Evolutionary conservation across 2,888 invertebrate genomes (phyloP).

Genomic region (Hyalella azteca): DNA sequence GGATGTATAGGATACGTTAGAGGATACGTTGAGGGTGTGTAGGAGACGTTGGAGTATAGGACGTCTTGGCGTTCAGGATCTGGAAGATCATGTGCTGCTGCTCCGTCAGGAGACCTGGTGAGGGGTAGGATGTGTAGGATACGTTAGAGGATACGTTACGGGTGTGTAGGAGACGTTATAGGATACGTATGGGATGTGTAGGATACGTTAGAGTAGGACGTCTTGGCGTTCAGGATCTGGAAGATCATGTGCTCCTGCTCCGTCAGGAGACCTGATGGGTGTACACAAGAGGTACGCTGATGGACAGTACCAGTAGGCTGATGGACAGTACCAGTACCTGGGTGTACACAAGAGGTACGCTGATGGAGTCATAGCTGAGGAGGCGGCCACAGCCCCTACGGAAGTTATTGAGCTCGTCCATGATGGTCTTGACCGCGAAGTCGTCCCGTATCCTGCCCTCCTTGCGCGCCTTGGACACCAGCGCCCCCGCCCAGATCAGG

Average conservation of each 20-base stretch:
- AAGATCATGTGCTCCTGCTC: conserved; percentile 90
- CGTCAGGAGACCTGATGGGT: too few species aligned
- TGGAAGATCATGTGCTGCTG: conserved; percentile 90
- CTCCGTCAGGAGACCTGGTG: conserved; percentile 82
- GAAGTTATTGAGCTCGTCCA: conserved; percentile 88
- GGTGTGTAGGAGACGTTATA: too few species aligned
- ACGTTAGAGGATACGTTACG: not conserved
- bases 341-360: conserved; percentile 43
- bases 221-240: conserved; percentile 86
- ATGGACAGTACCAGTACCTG: too few species aligned
- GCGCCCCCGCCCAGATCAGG: conserved; percentile 90
- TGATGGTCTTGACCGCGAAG: conserved; percentile 88
- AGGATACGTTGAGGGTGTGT: not conserved
- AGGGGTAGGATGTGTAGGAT: not conserved
- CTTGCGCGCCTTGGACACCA: conserved; percentile 84
- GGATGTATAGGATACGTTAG: not conserved
- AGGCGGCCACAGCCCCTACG: conserved; percentile 80
- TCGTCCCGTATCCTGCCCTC: conserved; percentile 85
- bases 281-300: not conserved
- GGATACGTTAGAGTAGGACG: conserved; percentile 84
- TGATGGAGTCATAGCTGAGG: conserved; percentile 83
- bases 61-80: conserved; percentile 84
- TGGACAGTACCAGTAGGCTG: too few species aligned
- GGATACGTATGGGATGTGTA: too few species aligned
- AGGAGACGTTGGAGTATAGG: conserved; percentile 66